Conservation (phyloP, 1,140 invertebrate genomes). For the Hirudo medicinalis region DNA sequence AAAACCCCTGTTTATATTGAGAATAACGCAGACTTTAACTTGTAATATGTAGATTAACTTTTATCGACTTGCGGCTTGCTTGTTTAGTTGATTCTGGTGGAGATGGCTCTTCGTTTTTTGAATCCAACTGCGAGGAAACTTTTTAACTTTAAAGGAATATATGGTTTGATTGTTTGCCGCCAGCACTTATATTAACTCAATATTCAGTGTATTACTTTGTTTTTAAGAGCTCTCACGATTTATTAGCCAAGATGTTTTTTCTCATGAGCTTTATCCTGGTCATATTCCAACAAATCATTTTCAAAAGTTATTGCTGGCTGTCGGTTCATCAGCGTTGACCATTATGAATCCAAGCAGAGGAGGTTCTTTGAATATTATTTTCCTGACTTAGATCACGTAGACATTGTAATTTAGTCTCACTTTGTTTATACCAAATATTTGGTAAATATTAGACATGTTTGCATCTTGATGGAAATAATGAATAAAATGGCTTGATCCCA, state of each 20-base stretch:
- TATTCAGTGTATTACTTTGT: too few relatives aligned
- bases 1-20: too few relatives aligned
- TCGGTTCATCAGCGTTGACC: conserved; percentile 12
- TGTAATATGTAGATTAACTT: too few relatives aligned
- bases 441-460: neutral
- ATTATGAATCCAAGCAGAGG: conserved; percentile 12
- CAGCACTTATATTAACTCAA: too few relatives aligned
- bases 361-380: conserved; percentile 5
- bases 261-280: conserved; percentile 12
- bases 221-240: too few relatives aligned
- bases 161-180: too few relatives aligned
- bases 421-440: neutral
- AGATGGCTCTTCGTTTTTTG: too few relatives aligned
- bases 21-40: too few relatives aligned
- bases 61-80: too few relatives aligned
- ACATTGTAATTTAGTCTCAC: neutral
- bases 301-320: conserved; percentile 13
- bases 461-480: neutral
- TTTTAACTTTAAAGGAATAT: too few relatives aligned
- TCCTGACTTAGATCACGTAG: neutral
- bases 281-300: conserved; percentile 13
- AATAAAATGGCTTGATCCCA: neutral
- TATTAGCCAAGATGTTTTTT: neutral
- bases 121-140: too few relatives aligned
- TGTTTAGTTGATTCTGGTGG: too few relatives aligned